Base-by-base conservation (phyloP, 1,140 invertebrate genomes). In the Drosophila elegans region DNA sequence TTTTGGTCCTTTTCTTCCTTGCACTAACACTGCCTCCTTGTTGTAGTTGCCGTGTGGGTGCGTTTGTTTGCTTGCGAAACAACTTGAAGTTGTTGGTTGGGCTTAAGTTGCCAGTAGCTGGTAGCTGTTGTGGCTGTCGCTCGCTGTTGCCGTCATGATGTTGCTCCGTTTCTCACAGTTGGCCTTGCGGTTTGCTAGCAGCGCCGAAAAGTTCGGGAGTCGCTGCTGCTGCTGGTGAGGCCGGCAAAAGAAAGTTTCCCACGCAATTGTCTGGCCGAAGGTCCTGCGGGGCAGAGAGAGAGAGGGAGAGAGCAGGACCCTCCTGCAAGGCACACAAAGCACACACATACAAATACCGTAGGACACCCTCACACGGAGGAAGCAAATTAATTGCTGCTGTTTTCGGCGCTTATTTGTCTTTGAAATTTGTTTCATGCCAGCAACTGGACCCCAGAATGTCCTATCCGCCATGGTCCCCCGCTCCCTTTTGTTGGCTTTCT, bases 371-470 rank as follows among this genome's bases (percentile, higher is more conserved):
- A 80, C 69, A 84, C 73, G 72, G 57, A 54, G 77, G 69, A 73
- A 78, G 76, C 77, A 89, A 89, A 89, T 89, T 89, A 89, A 89
- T 89, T 89, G 80, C 84, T 89, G 84, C 84, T 89, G 84, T 89
- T 88, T 89, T 89, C 74, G 84, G 85, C 85, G 85, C 84, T 88
- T 89, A 89, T 89, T 89, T 89, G 84, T 89, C 84, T 89, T 89
- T 90, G 85, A 89, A 89, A 89, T 89, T 90, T 89, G 85, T 89
- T 89, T 85, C 85, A 75, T 77, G 59, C 53, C 74, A 62, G 41
- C 45, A 48, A 51, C 63, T 59, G 74, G 52, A 72, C 79, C 68
- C 71, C 62, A 71, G 62, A 61, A 69, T 56, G 73, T 78, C 75
- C 76, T 52, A 21, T 57, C 12, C 34, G 39, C 16, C n/a, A 11